Evolutionary conservation across 2,113 vertebrate species (phyloP).

Genomic region (Raja brachyura): DNA sequence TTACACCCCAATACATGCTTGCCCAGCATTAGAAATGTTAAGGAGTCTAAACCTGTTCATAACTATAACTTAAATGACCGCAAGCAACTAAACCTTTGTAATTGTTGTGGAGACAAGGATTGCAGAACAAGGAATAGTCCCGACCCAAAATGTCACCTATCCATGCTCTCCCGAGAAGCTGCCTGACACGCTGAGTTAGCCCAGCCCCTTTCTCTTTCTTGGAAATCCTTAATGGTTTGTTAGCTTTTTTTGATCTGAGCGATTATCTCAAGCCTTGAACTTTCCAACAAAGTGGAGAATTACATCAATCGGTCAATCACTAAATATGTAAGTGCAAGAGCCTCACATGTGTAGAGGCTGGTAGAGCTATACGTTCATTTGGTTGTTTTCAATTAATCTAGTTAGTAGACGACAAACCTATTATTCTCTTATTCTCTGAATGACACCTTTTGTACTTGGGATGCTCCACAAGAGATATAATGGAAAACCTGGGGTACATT

Average conservation of each 20-base stretch:
- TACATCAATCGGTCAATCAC: not conserved
- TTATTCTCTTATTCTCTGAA: not conserved
- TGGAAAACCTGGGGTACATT: too few relatives aligned
- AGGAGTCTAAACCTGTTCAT: not conserved
- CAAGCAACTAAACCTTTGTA: not conserved
- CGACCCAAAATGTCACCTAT: too few relatives aligned
- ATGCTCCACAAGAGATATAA: not conserved
- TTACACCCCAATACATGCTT: not conserved
- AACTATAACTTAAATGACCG: not conserved
- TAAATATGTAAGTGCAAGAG: not conserved
- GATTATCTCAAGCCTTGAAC: not conserved
- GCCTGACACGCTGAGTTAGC: too few relatives aligned
- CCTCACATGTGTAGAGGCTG: too few relatives aligned
- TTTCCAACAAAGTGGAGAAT: not conserved
- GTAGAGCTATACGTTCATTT: too few relatives aligned
- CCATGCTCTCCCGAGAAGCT: too few relatives aligned
- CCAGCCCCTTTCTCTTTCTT: too few relatives aligned
- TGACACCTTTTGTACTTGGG: too few relatives aligned
- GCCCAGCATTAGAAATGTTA: not conserved
- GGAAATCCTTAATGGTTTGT: not conserved
- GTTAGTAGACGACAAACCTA: not conserved
- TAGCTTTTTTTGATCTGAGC: not conserved
- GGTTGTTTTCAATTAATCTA: not conserved
- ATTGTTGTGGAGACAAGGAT: too few relatives aligned
- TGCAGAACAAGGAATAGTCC: too few relatives aligned